Conservation (phyloP, 2,888 invertebrate genomes). For the Zaprionus lineosus region DNA sequence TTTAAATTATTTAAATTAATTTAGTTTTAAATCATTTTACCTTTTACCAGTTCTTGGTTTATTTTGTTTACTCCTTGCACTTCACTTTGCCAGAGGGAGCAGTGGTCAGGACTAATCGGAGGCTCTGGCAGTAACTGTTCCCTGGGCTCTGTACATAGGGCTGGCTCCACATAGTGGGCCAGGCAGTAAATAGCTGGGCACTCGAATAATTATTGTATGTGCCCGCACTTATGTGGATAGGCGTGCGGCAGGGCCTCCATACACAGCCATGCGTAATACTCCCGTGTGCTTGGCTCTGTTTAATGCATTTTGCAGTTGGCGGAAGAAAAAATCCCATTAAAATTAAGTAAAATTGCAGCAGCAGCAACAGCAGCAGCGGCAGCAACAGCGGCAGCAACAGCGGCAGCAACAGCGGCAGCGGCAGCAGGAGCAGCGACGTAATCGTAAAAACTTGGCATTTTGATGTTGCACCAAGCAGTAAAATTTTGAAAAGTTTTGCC, state of each 20-base stretch:
- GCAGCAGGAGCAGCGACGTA: constrained; percentile 52
- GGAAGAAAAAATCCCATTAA: constrained; percentile 78
- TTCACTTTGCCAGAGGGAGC: too few species aligned
- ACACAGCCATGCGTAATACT: constrained; percentile 65
- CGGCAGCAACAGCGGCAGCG: constrained; percentile 50
- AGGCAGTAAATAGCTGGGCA: too few species aligned
- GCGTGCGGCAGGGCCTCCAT: constrained; percentile 9
- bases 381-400: constrained; percentile 47
- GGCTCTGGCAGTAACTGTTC: too few species aligned
- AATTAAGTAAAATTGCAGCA: constrained; percentile 80
- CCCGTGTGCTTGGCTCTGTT: constrained; percentile 60
- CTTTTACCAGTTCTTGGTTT: too few species aligned
- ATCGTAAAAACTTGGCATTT: constrained; percentile 77
- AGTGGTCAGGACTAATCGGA: too few species aligned
- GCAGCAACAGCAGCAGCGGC: constrained; percentile 38
- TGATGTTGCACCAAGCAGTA: constrained; percentile 74
- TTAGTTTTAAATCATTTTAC: too few species aligned
- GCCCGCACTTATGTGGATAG: constrained; percentile 12
- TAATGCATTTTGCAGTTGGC: constrained; percentile 75
- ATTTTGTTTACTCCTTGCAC: too few species aligned
- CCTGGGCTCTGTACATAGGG: too few species aligned
- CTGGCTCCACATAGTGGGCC: too few species aligned
- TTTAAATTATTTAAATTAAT: too few species aligned
- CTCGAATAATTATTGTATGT: too few species aligned
- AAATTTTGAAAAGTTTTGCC: constrained; percentile 74